Base-by-base conservation (phyloP, 2,797 vertebrate genomes). In the Chloroceryle inda region DNA sequence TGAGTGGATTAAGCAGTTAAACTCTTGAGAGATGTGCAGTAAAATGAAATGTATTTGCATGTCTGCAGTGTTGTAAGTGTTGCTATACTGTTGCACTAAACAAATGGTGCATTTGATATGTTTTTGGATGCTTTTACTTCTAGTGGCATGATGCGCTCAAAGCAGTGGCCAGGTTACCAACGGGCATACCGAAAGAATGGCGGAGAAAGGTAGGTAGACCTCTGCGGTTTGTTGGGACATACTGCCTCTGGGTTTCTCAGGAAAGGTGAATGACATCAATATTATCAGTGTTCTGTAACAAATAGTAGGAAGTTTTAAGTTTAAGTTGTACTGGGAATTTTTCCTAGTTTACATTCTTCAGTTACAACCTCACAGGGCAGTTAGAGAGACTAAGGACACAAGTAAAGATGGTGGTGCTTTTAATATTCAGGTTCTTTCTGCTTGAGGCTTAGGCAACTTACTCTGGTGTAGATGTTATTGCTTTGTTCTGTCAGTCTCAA, bases 131-230 rank as follows among this genome's bases (percentile, higher is more conserved):
- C 69, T 91, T 94, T 96, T 96, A 42, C 49, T 97, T 96, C 80
- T 96, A 99, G 99, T 99, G 99, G 99, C 99, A 99, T 8, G 99
- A 99, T 95, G 99, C 99, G 0, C 99, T 99, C 56, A 99, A 99
- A 97, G 98, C 99, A 2, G 99, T 99, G 95, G 99, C 99, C 44
- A 98, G 99, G 33, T 98, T 99, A n/a, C 99, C 99, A 0, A 99
- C 99, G 31, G 99, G 99, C 75, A 99, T 99, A 84, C 99, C 99
- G 1, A 99, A 99, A 93, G 99, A 99, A 66, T 99, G 99, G 99
- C 98, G 99, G 89, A 99, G 98, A 95, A 99, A 99, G 98, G 99
- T 99, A 95, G 96, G 67, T 81, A 64, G 37, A 35, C 26, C 29
- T 74, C 5, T 31, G 1, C 2, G 2, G 23, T 33, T 66, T 20